Evolutionary conservation across 2,888 invertebrate species (phyloP).

Genomic region (Aspidiotus destructor): DNA sequence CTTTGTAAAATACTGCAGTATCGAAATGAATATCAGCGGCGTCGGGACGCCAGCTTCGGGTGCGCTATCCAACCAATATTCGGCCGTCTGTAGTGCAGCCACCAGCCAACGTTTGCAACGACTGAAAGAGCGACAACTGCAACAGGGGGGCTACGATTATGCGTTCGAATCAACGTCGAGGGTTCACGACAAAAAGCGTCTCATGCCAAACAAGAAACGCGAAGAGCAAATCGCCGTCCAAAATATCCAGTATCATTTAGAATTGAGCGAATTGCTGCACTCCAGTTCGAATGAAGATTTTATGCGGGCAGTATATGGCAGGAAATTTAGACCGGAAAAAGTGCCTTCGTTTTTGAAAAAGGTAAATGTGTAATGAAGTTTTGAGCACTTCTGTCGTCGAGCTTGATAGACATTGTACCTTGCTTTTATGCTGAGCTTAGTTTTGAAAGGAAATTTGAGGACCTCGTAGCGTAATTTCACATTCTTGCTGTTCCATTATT

Average conservation of each 20-base stretch:
- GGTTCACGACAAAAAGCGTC: slow-evolving; percentile 12
- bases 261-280: slow-evolving; percentile 18
- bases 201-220: slow-evolving; percentile 50
- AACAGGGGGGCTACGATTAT: slow-evolving; percentile 17
- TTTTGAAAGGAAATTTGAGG: too few species aligned
- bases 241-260: slow-evolving; percentile 53
- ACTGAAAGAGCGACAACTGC: not conserved
- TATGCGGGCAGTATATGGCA: slow-evolving; percentile 26
- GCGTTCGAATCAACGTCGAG: slow-evolving; percentile 11
- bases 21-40: slow-evolving; percentile 24
- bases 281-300: slow-evolving; percentile 26
- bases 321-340: slow-evolving; percentile 19
- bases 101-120: slow-evolving; percentile 27
- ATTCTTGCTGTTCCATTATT: too few species aligned
- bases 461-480: too few species aligned
- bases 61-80: not conserved
- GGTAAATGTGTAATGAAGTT: not conserved
- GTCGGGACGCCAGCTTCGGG: slow-evolving; percentile 25
- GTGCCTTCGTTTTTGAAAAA: slow-evolving; percentile 25
- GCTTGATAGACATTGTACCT: too few species aligned
- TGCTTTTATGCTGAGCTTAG: too few species aligned
- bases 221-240: slow-evolving; percentile 62
- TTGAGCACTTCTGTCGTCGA: too few species aligned
- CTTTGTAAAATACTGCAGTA: slow-evolving; percentile 13
- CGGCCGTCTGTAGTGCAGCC: slow-evolving; percentile 14